phyloP scores from a whole-genome alignment of 2,797 vertebrate genomes.

The Mastacembelus armatus region DNA sequence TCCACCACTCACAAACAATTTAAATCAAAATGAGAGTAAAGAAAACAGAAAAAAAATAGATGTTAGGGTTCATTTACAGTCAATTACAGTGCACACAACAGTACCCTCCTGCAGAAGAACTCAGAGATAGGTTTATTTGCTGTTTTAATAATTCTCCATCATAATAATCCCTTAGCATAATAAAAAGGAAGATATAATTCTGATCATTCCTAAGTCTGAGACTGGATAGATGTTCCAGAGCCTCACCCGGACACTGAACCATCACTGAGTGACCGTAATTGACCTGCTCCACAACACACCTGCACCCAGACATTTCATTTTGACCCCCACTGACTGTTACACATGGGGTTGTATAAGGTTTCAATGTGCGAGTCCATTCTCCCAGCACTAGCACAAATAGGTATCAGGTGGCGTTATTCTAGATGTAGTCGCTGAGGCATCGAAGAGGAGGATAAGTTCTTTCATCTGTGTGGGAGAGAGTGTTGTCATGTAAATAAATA shows the following conservation, averaged over 20 bases:
- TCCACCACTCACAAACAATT: conserved; percentile 40
- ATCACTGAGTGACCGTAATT: background rate
- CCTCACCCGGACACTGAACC: background rate
- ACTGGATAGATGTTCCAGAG: background rate
- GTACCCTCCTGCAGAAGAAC: background rate
- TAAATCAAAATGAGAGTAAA: conserved; percentile 22
- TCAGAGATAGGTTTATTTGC: background rate
- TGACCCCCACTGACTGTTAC: conserved; percentile 17
- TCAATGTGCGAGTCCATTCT: background rate
- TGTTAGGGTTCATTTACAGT: conserved; percentile 28
- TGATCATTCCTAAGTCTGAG: background rate
- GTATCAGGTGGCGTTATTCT: conserved; percentile 28
- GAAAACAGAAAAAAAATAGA: conserved; percentile 19
- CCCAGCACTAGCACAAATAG: background rate
- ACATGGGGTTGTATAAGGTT: conserved; percentile 17
- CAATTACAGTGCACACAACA: conserved; percentile 3
- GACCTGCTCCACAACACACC: conserved; percentile 12
- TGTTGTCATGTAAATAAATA: background rate
- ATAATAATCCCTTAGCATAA: background rate
- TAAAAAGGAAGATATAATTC: background rate
- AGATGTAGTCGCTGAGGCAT: background rate
- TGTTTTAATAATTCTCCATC: background rate
- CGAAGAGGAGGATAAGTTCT: background rate
- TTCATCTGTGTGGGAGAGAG: background rate
- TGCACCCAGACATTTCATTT: conserved; percentile 12